Percentiles rank a stretch among this genome's conserved stretches.
Evolutionary conservation across 2,888 invertebrate genomes (phyloP).

Genomic region (Parasteatoda lunata): DNA sequence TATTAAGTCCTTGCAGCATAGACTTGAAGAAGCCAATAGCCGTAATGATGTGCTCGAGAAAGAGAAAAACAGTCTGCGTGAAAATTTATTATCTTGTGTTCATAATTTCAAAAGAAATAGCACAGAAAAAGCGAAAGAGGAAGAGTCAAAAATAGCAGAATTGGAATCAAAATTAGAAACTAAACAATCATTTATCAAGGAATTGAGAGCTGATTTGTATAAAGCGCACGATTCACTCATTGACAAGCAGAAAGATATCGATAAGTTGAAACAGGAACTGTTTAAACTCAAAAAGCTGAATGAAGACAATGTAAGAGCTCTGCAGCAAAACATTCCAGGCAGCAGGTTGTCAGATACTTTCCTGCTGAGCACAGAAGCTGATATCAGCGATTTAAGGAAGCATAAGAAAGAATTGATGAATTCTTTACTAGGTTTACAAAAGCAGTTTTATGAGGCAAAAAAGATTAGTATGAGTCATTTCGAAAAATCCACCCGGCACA

Average conservation of each 20-base stretch:
- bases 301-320: constrained; percentile 1
- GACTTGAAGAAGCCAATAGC: constrained; percentile 17
- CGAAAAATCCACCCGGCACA: constrained; percentile 34
- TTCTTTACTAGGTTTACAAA: constrained; percentile 40
- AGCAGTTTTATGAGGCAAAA: constrained; percentile 43
- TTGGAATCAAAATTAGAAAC: constrained; percentile 36
- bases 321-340: not conserved
- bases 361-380: constrained; percentile 7
- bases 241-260: constrained; percentile 45
- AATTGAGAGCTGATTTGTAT: constrained; percentile 41
- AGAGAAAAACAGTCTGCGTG: constrained; percentile 42
- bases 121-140: constrained; percentile 1
- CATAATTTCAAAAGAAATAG: constrained; percentile 10
- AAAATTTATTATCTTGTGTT: constrained; percentile 17
- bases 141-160: constrained; percentile 24
- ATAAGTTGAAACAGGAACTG: constrained; percentile 24
- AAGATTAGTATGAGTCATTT: constrained; percentile 43
- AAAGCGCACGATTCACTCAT: constrained; percentile 38
- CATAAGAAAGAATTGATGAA: constrained; percentile 48
- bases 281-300: not conserved
- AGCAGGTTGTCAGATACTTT: constrained; percentile 21
- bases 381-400: constrained; percentile 33
- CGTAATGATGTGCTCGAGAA: constrained; percentile 35
- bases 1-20: constrained; percentile 35
- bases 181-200: constrained; percentile 37